Evolutionary conservation across 2,797 vertebrate genomes (phyloP).

Genomic region (Jordanella pulchra): DNA sequence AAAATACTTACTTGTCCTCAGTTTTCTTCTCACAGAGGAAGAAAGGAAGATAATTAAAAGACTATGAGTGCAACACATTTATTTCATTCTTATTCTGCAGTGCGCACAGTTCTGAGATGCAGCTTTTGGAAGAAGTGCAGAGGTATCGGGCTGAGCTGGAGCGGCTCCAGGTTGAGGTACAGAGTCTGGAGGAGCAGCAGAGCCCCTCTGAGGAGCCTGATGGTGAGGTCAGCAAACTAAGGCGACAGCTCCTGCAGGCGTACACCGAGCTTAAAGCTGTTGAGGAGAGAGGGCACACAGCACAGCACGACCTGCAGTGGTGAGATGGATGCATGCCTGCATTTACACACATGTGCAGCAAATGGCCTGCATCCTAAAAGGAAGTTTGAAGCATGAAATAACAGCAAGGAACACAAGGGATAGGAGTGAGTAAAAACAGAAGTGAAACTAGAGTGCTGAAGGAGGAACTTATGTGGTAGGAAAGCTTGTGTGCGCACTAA

Average conservation of each 20-base stretch:
- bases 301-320: conserved; percentile 84
- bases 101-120: conserved; percentile 85
- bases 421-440: conserved; percentile 11
- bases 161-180: conserved; percentile 74
- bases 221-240: conserved; percentile 84
- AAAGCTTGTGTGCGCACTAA: background rate
- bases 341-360: conserved; percentile 7
- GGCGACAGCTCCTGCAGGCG: conserved; percentile 85
- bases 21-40: background rate
- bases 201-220: conserved; percentile 76
- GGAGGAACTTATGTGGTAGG: conserved; percentile 15
- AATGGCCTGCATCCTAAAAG: background rate
- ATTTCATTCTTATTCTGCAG: conserved; percentile 64
- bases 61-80: conserved; percentile 2
- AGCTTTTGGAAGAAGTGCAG: conserved; percentile 84
- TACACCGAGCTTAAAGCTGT: conserved; percentile 82
- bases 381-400: conserved; percentile 2
- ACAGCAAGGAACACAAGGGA: conserved; percentile 12
- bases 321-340: conserved; percentile 64
- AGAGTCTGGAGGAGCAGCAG: conserved; percentile 79
- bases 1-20: background rate
- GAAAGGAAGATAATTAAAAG: background rate
- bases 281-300: conserved; percentile 82
- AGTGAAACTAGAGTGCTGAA: conserved; percentile 38
- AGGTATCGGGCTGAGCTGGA: conserved; percentile 76